Base-by-base conservation (phyloP, 2,797 vertebrate genomes). In the Scarus forsteni region DNA sequence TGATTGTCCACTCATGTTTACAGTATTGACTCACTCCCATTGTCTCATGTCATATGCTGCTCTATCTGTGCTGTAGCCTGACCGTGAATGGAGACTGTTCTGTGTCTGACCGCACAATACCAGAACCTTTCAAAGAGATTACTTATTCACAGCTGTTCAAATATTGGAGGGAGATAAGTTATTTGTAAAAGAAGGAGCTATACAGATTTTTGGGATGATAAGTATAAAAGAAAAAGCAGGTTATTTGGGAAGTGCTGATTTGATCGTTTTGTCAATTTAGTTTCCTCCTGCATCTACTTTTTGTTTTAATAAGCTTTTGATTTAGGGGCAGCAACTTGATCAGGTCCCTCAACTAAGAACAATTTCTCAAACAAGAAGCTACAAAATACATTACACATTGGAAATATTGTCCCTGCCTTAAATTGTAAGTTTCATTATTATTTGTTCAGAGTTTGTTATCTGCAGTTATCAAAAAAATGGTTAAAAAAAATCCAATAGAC, bases 61-160 rank as follows among this genome's bases (percentile, higher is more conserved):
- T 73, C 64, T 56, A 73, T 83, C 85, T 70, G 53, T 57, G 69
- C 60, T 73, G 80, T 49, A 61, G 67, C 54, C 54, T 3, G 67
- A 65, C 50, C 60, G 40, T 92, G 83, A 91, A 92, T 91, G 85
- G 83, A 88, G 89, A 91, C 86, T 84, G 86, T 93, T 91, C 89
- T 91, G 75, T 80, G 60, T 83, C 58, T 54, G 66, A 53, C 77
- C 6, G 11, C 81, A 85, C 85, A 84, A 83, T 88, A 60, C 82
- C 70, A 80, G 60, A 74, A 77, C 11, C 7, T 79, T 87, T 83
- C 81, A 76, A 75, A 54, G 45, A 77, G 79, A 87, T 89, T 88
- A 85, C 77, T 84, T 85, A 87, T 88, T 89, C 80, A 91, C 84
- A 84, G 79, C 88, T 89, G 86, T 75, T 88, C 64, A 89, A 88